Base-by-base conservation (phyloP, 2,797 vertebrate genomes). In the Thamnophis elegans region DNA sequence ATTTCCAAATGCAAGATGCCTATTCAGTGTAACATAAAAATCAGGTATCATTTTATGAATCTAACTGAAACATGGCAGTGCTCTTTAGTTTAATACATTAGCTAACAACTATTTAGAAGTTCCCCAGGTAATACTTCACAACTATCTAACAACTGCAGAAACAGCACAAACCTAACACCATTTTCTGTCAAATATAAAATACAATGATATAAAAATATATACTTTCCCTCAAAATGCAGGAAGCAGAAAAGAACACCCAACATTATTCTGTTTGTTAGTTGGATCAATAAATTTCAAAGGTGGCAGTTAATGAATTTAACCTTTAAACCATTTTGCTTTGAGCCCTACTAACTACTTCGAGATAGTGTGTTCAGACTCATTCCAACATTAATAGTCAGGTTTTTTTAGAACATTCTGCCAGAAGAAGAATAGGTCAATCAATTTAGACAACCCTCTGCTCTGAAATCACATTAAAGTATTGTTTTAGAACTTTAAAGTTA, bases 401-500 rank as follows among this genome's bases (percentile, higher is more conserved):
- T 93, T 68, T 68, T 16, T 22, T 91, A 85, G 86, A 95, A 90
- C 93, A 86, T 73, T 14, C 1, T 93, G 73, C 22, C 89, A 22
- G 60, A 95, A 95, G 42, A 94, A 91, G 0, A 92, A 25, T 54
- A 91, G 25, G 88, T 58, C 82, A 92, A 62, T 88, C 85, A 88
- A 68, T 68, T 89, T 68, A 95, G 93, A 92, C 47, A 91, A 60
- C 55, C 47, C 11, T 42, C 22, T n/a, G 6, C 8, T 88, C 36
- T 42, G 32, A 94, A 94, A 93, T 93, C 32, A 95, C 93, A 92
- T 91, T 55, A 91, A 92, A 95, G n/a, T 47, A 42, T 11, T 88
- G 94, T 96, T 94, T 90, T 89, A 89, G 92, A 73, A 47, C 56
- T 95, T 93, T 85, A 93, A 93, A 95, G 93, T 94, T 92, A 93